Conservation (phyloP, 2,113 vertebrate genomes). For the Talpa occidentalis region DNA sequence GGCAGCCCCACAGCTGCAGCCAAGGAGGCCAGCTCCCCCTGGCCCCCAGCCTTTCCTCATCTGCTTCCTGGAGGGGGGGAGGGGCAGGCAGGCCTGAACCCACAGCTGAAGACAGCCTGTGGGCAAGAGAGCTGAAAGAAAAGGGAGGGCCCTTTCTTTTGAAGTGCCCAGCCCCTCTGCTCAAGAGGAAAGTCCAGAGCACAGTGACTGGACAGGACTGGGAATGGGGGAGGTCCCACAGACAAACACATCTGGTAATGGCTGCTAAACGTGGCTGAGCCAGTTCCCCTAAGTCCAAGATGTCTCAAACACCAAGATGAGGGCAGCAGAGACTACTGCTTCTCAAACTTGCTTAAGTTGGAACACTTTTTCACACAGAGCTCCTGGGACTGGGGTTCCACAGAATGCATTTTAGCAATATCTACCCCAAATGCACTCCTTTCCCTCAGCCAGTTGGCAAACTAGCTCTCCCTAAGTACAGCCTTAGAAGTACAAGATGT, state of each 20-base stretch:
- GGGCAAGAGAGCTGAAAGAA: background rate
- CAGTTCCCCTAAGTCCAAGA: background rate
- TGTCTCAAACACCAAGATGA: background rate
- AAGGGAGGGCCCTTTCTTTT: background rate
- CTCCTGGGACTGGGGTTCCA: background rate
- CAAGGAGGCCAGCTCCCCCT: background rate
- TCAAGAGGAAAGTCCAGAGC: background rate
- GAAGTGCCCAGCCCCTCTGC: background rate
- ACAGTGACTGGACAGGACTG: background rate
- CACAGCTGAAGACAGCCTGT: background rate
- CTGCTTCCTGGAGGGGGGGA: conserved; percentile 5
- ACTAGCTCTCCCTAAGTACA: background rate
- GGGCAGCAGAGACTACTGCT: background rate
- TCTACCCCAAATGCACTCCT: background rate
- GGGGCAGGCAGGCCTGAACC: background rate
- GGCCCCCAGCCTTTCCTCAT: conserved; percentile 22
- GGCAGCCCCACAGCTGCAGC: background rate
- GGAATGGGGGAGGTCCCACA: background rate
- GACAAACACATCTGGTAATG: background rate
- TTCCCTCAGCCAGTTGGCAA: background rate
- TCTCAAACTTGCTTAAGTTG: background rate
- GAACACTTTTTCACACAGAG: background rate
- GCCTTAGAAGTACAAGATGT: background rate
- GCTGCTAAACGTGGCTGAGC: background rate
- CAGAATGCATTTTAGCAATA: background rate